Base-by-base conservation (phyloP, 2,888 invertebrate species). In the Branchipolynoe longqiensis region DNA sequence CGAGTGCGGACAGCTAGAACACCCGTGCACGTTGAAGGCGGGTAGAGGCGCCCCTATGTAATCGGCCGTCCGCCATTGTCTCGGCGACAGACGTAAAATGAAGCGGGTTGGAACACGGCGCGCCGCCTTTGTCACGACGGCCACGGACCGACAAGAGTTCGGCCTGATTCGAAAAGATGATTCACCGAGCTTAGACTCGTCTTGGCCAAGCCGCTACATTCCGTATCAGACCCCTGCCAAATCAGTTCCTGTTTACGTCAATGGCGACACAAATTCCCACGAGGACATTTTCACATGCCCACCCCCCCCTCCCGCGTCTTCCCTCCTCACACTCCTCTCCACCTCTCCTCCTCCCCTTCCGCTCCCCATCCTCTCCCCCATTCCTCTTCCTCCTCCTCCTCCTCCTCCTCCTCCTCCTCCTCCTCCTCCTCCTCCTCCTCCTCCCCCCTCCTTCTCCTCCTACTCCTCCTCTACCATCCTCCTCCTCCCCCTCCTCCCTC, bases 171-270 rank as follows among this genome's bases (percentile, higher is more conserved):
- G 48, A 78, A 69, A 78, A 78, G 78, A 78, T 78, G 78, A 78
- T 78, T 78, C 78, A 78, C 78, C 22, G 48, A 69, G 41, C 48
- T 78, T 41, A 78, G 41, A 78, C 48, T 78, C 48, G 41, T 28
- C 78, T 78, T 78, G 78, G 78, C 78, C 78, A 33, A 41, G 12
- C 78, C 48, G 33, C 48, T 54, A 78, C 78, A 78, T 78, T 78
- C 78, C 78, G 28, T 54, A 78, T 78, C 41, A 78, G 54, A 54
- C 78, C 48, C 12, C 41, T 78, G 78, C 78, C 78, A 78, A 78
- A 78, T 78, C 78, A 78, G 78, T 78, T 78, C 78, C 78, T 78
- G 78, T 78, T 78, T 54, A 78, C 48, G 78, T 78, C 78, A 78
- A 69, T 78, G 33, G 25, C 54, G 78, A 48, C 78, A 78, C 48